These are phyloP conservation scores for Dryoscopus gambensis DNA, from an alignment of 2,113 vertebrate species.

Conservation along the genomic window DNA sequence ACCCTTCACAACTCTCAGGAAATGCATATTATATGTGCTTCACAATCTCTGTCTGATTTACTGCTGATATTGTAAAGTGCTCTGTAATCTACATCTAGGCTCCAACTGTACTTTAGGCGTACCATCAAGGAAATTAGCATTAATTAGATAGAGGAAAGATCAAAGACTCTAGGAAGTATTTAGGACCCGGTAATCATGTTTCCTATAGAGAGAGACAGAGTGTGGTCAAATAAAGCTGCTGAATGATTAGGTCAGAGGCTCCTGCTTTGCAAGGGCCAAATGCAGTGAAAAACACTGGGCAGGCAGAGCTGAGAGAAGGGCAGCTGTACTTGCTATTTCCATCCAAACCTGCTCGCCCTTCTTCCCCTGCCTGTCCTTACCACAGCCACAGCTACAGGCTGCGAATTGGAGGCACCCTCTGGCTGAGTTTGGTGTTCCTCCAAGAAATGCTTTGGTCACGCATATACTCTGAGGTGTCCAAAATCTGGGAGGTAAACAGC, in stretches of 20 bases:
- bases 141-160: conserved; percentile 62
- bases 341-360: not conserved
- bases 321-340: not conserved
- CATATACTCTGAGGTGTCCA: not conserved
- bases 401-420: fast-evolving
- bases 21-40: not conserved
- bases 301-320: not conserved
- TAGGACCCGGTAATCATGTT: conserved; percentile 43
- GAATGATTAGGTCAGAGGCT: conserved; percentile 34
- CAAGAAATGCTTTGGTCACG: not conserved
- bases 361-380: not conserved
- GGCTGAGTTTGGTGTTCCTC: not conserved
- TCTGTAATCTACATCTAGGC: conserved; percentile 47
- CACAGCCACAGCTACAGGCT: fast-evolving
- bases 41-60: conserved; percentile 34
- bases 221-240: conserved; percentile 19
- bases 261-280: not conserved
- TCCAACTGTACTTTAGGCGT: conserved; percentile 21
- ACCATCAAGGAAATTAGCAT: conserved; percentile 49
- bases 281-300: not conserved
- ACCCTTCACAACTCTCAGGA: conserved; percentile 35
- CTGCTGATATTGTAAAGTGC: conserved; percentile 36
- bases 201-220: conserved; percentile 4
- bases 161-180: conserved; percentile 55
- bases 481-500: not conserved